A percentile compares a stretch with the other conserved stretches of the same genome.
Conservation (phyloP, 2,797 vertebrate species). For the Hybognathus amarus region DNA sequence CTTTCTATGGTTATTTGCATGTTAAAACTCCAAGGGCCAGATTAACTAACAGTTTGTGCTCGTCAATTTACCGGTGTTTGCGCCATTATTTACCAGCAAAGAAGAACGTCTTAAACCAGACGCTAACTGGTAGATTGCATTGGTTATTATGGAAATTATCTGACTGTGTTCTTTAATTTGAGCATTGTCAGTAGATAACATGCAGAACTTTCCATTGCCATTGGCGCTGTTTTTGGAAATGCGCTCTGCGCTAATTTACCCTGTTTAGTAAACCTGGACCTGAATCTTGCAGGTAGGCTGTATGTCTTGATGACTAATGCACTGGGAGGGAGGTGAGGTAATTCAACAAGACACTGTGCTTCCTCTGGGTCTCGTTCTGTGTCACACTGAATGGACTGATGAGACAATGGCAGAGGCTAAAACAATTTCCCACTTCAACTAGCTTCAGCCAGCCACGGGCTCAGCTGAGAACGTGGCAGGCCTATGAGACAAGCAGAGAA, state of each 20-base stretch:
- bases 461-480: slow-evolving; percentile 33
- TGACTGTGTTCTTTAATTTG: no score
- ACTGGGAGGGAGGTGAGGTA: neutral
- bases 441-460: slow-evolving; percentile 17
- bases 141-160: no score
- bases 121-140: no score
- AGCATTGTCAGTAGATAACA: no score
- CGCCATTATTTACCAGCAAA: no score
- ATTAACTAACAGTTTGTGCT: no score
- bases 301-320: slow-evolving; percentile 2
- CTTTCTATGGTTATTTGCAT: slow-evolving; percentile 12
- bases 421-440: slow-evolving; percentile 37
- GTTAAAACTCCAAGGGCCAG: neutral
- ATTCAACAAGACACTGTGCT: neutral
- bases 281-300: neutral
- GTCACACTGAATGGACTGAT: slow-evolving; percentile 34
- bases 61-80: no score
- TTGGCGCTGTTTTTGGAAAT: no score
- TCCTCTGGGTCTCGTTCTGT: slow-evolving; percentile 34
- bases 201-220: no score
- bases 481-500: slow-evolving; percentile 34
- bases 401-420: slow-evolving; percentile 28
- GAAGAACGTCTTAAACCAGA: no score
- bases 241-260: no score
- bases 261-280: no score